These are phyloP conservation scores for Turritopsis rubra DNA, from an alignment of 30 jellyfish, hydroid and myxozoan genomes.

Conservation along the genomic window DNA sequence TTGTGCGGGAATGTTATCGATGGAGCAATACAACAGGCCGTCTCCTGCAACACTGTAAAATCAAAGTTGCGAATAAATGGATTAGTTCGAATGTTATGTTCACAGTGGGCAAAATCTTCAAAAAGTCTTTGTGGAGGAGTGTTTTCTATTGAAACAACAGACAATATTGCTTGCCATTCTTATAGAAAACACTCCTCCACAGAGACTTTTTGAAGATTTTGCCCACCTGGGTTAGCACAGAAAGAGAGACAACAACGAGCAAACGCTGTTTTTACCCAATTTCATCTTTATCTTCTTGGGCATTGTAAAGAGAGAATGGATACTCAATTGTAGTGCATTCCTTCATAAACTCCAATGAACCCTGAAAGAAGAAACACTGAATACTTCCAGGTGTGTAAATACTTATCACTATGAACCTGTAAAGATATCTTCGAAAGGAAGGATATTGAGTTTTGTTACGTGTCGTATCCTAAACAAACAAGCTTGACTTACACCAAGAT, in stretches of 20 bases:
- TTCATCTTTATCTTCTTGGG: constrained; percentile 50
- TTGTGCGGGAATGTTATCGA: constrained; percentile 90
- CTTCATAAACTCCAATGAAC: constrained; percentile 83
- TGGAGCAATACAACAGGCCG: constrained; percentile 79
- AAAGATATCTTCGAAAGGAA: not conserved
- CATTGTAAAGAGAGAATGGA: constrained; percentile 74
- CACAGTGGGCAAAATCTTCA: too few species aligned
- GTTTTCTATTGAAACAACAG: too few species aligned
- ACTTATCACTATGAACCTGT: not conserved
- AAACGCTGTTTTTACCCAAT: constrained; percentile 71
- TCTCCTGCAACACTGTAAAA: constrained; percentile 82
- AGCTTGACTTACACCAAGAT: constrained; percentile 60
- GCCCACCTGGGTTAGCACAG: too few species aligned
- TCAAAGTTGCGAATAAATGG: not conserved
- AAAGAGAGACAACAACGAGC: too few species aligned
- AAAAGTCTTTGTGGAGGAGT: too few species aligned
- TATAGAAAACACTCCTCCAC: too few species aligned
- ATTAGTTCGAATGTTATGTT: not conserved
- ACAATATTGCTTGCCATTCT: too few species aligned
- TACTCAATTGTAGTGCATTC: constrained; percentile 90
- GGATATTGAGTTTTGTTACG: not conserved
- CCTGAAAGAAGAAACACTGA: constrained; percentile 31
- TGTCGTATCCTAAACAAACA: not conserved
- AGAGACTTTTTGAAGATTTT: too few species aligned
- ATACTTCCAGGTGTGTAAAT: not conserved